phyloP scores from a whole-genome alignment of 1,140 invertebrate species.

The Dolichoris vasculosae region DNA sequence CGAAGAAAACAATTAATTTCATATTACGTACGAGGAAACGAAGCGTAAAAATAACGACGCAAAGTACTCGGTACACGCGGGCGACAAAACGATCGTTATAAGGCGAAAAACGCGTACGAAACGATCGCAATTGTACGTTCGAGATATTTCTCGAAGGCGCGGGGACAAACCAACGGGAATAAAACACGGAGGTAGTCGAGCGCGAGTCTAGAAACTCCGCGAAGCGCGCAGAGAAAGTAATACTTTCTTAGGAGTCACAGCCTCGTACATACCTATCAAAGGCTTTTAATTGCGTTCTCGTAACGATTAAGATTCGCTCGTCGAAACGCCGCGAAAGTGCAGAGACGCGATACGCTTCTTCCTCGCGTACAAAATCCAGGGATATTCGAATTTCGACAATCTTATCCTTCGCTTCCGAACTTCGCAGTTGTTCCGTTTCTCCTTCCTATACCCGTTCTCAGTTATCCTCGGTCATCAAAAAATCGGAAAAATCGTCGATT shows the following conservation, averaged over 20 bases:
- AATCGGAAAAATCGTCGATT: neutral
- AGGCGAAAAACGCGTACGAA: neutral
- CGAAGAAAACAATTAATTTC: neutral
- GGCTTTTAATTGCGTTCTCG: conserved; percentile 50
- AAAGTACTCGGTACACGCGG: neutral
- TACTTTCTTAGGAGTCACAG: conserved; percentile 60
- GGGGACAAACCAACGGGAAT: conserved; percentile 13
- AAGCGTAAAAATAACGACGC: neutral
- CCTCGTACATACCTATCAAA: conserved; percentile 10
- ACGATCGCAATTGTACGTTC: neutral
- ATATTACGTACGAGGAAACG: neutral
- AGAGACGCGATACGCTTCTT: neutral
- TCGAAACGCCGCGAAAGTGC: conserved; percentile 32
- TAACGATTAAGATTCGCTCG: conserved; percentile 58
- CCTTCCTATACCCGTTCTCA: no score
- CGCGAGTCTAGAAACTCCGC: conserved; percentile 43
- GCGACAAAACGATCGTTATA: neutral
- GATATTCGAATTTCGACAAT: no score
- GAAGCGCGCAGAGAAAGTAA: conserved; percentile 66
- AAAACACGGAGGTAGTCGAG: conserved; percentile 22
- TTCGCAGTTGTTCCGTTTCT: no score
- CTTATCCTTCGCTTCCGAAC: no score
- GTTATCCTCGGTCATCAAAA: neutral
- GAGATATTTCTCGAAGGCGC: conserved; percentile 13
- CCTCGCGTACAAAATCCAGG: no score